A percentile compares a stretch with the other conserved stretches of the same genome.
phyloP scores from a whole-genome alignment of 2,797 vertebrate genomes.

The Xerus rutilus region DNA sequence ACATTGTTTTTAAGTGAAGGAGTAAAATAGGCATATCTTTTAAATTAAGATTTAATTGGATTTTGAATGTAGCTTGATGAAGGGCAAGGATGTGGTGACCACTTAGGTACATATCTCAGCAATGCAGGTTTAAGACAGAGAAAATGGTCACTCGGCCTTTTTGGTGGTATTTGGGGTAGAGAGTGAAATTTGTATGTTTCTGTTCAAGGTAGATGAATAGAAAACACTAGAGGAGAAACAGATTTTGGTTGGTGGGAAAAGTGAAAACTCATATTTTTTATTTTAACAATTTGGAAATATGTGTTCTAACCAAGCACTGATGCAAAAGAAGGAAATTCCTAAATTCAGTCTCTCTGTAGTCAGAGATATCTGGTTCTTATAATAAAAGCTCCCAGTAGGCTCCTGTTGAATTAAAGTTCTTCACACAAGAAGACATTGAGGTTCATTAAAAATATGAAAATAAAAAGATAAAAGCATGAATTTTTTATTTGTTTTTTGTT shows the following conservation, averaged over 20 bases:
- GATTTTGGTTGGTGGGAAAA: neutral
- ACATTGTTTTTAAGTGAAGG: neutral
- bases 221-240: neutral
- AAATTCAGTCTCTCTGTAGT: conserved; percentile 32
- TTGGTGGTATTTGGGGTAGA: neutral
- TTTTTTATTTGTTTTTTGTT: neutral
- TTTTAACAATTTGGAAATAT: neutral
- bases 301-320: neutral
- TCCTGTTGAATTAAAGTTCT: conserved; percentile 47
- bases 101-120: neutral
- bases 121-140: neutral
- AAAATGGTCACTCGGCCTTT: neutral
- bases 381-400: conserved; percentile 66
- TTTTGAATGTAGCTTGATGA: neutral
- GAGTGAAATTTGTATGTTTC: neutral
- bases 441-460: neutral
- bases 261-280: neutral
- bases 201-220: neutral
- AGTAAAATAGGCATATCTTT: neutral
- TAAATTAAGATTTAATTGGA: neutral
- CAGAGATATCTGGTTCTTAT: conserved; percentile 24
- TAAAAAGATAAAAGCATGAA: conserved; percentile 26
- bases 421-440: conserved; percentile 17
- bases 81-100: neutral
- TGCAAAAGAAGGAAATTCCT: conserved; percentile 19